Evolutionary conservation across 2,797 vertebrate species (phyloP).

Genomic region (Balearica regulorum): DNA sequence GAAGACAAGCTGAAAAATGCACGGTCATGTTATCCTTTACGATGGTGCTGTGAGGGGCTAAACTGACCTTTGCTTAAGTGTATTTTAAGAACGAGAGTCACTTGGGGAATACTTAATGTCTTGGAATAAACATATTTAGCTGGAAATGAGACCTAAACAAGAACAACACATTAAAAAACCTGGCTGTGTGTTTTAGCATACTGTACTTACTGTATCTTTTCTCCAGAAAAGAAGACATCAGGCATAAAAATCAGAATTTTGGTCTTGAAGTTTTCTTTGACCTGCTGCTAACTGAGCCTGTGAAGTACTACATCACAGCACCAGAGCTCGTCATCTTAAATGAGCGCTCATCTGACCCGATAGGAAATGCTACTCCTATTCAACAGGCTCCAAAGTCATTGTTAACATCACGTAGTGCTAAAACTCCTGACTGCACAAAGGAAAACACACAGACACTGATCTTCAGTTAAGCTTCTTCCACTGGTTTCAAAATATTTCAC

Average conservation of each 20-base stretch:
- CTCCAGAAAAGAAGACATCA: background rate
- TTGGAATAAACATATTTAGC: background rate
- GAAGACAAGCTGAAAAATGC: slow-evolving; percentile 14
- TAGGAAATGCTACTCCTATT: background rate
- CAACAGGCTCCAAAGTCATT: background rate
- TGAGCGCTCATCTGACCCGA: background rate
- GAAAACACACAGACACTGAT: rapidly evolving
- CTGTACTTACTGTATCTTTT: background rate
- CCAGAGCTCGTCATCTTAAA: background rate
- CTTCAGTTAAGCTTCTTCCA: background rate
- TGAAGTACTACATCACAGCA: background rate
- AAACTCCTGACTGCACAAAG: background rate
- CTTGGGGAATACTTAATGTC: background rate
- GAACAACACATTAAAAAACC: background rate
- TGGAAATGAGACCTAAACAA: background rate
- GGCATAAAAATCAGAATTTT: background rate
- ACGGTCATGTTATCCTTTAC: background rate
- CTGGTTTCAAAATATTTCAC: background rate
- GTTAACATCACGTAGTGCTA: background rate
- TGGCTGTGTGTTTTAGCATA: background rate
- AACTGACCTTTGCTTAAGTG: background rate
- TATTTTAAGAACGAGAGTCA: background rate
- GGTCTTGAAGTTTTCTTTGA: background rate
- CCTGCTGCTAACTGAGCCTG: rapidly evolving
- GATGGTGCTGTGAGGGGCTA: background rate